These are phyloP conservation scores for Dione juno DNA, from an alignment of 2,888 invertebrate genomes.

Conservation along the genomic window DNA sequence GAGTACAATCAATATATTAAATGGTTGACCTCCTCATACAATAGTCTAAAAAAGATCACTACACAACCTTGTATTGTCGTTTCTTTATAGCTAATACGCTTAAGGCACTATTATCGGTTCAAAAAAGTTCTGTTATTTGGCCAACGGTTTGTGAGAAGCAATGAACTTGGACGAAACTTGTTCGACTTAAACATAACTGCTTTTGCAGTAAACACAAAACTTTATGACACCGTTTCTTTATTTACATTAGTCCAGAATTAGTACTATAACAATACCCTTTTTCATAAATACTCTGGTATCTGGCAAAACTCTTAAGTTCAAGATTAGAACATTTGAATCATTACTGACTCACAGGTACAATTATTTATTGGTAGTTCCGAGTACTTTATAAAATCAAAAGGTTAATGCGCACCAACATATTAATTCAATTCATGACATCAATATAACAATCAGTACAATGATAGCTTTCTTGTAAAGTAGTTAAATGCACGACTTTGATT, in stretches of 20 bases:
- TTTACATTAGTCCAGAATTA: background rate
- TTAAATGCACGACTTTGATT: constrained; percentile 38
- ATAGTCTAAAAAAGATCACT: constrained; percentile 61
- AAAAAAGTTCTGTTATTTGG: constrained; percentile 40
- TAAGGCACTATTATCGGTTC: background rate
- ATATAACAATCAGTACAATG: constrained; percentile 24
- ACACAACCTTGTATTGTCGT: constrained; percentile 39
- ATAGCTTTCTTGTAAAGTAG: constrained; percentile 36
- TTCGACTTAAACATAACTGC: constrained; percentile 15
- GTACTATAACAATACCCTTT: background rate
- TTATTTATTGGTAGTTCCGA: background rate
- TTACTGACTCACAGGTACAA: background rate
- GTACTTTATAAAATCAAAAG: constrained; percentile 15
- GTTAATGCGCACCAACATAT: constrained; percentile 3
- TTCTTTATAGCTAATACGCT: background rate
- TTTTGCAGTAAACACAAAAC: constrained; percentile 3
- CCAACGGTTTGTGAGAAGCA: constrained; percentile 30
- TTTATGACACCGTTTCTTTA: background rate
- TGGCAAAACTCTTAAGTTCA: background rate
- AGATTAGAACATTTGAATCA: background rate
- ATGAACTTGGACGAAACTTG: constrained; percentile 23
- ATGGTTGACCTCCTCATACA: constrained; percentile 68
- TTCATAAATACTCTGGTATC: background rate
- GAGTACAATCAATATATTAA: constrained; percentile 65
- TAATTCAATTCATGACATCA: constrained; percentile 20